Evolutionary conservation across 1,140 invertebrate genomes (phyloP), one percentile per base, ranked within the genome.

Genomic region (Mycetomoellerius zeteki): DNA sequence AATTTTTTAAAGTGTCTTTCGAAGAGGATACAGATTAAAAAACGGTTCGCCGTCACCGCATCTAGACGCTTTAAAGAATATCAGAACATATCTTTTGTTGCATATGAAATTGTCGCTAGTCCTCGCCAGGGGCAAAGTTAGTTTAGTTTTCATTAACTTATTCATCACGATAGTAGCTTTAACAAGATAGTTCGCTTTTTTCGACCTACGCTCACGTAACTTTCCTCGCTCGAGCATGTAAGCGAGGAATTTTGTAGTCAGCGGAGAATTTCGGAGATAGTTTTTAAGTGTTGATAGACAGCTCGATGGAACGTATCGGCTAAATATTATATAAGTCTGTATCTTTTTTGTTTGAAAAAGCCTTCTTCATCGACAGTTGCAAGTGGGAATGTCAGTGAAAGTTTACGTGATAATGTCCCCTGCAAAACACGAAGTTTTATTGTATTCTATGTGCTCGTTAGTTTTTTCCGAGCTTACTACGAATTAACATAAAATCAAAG

Each of bases 401-500:
- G 54, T 60, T 21, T 24, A 47, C 12, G 21, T 64, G 24, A 50
- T 43, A 75, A 62, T 16, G 14, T 60, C 3, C 10, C 7, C 5
- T 52, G 82, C 14, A 47, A 77, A 64, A 43, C 1, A 58, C 14
- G 24, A 72, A 75, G 43, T 14, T 60, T 50, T 54, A 12, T 30
- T 37, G 33, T 50, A 43, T 50, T 64, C 37, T 88, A 43, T 50
- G 14, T 27, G 10, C 47, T 37, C 43, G 12, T 72, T 56, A 33
- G 21, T 85, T 77, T 58, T 16, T 12, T 52, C 19, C 54, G 43
- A 54, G 3, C 12, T 52, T 30, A 47, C 8, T 14, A 50, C 1
- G 30, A 10, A 58, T 52, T n/a, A 64, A 72, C 4, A 27, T 21
- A 33, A 67, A 90, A 90, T 90, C 89, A 90, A 90, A 90, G 82